Evolutionary conservation across 2,797 vertebrate species (phyloP).

Genomic region (Xenops minutus): DNA sequence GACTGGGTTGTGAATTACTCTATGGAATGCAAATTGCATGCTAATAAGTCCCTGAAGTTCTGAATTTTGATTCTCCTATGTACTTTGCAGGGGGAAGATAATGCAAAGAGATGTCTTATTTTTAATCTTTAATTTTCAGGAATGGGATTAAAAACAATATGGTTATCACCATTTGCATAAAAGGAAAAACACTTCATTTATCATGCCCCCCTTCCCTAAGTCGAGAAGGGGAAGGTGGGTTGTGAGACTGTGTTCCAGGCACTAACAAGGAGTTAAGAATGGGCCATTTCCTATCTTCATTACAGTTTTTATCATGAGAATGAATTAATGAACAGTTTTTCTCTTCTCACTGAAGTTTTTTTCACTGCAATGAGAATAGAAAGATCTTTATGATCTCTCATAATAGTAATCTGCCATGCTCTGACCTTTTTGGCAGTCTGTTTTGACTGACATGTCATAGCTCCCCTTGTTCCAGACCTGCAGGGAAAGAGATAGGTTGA

Average conservation of each 20-base stretch:
- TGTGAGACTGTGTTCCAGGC: background rate
- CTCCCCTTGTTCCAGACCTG: background rate
- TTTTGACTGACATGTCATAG: background rate
- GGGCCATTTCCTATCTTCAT: background rate
- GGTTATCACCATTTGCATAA: background rate
- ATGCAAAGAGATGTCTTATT: background rate
- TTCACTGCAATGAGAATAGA: background rate
- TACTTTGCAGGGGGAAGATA: background rate
- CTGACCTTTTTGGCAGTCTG: conserved; percentile 20
- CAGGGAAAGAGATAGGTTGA: background rate
- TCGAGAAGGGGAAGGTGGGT: background rate
- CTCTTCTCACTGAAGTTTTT: conserved; percentile 13
- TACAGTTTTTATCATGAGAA: conserved; percentile 14
- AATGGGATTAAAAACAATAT: background rate
- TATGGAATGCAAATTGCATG: background rate
- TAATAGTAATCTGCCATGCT: background rate
- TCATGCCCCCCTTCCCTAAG: background rate
- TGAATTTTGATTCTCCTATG: background rate
- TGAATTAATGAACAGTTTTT: conserved; percentile 21
- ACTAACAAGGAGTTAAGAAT: background rate
- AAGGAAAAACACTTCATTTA: background rate
- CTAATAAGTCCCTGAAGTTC: background rate
- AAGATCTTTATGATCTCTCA: conserved; percentile 15
- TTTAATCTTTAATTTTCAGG: background rate
- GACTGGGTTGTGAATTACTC: background rate